These are phyloP conservation scores for Varroa destructor DNA, from an alignment of 1,140 invertebrate species.

Conservation along the genomic window DNA sequence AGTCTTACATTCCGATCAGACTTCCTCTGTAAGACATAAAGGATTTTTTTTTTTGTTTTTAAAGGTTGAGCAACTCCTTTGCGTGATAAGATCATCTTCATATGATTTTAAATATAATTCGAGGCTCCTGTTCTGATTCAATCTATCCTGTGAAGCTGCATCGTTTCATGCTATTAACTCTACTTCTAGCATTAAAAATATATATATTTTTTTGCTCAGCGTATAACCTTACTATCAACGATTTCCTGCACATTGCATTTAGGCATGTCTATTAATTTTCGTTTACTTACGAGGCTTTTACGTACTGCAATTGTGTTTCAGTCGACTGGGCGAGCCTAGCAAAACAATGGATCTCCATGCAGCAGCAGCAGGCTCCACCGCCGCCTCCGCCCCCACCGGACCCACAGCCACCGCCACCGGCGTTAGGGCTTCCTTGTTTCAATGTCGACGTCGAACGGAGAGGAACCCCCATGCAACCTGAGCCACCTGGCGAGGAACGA, in stretches of 20 bases:
- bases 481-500: too few species aligned
- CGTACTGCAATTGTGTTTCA: conserved; percentile 38
- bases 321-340: conserved; percentile 90
- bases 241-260: neutral
- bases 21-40: too few species aligned
- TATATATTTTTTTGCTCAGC: too few species aligned
- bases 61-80: neutral
- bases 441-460: neutral
- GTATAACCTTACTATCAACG: too few species aligned
- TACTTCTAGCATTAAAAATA: too few species aligned
- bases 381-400: conserved; percentile 30
- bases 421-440: conserved; percentile 40
- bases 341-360: conserved; percentile 95
- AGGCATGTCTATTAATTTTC: conserved; percentile 17
- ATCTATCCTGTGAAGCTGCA: neutral
- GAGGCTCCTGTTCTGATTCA: neutral
- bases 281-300: conserved; percentile 29
- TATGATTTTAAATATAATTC: conserved; percentile 15
- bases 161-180: too few species aligned
- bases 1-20: too few species aligned
- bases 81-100: neutral
- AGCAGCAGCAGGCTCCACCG: conserved; percentile 39
- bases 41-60: too few species aligned
- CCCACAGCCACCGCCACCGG: conserved; percentile 40
- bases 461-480: too few species aligned